Conservation (phyloP, 2,888 invertebrate genomes). For the Microchrysa polita region DNA sequence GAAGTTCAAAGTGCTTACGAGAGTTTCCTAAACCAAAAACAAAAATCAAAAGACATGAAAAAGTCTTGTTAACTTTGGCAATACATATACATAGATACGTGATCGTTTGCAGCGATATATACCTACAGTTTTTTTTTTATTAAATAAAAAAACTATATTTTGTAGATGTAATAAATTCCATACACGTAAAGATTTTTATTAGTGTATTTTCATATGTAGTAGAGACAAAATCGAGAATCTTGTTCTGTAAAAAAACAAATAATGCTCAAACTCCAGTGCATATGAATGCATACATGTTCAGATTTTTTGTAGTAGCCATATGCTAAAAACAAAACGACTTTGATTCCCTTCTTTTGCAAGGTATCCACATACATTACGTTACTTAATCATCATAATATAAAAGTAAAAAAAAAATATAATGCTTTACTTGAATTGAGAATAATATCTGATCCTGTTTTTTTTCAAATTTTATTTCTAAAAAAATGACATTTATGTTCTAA, state of each 20-base stretch:
- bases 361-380: not conserved
- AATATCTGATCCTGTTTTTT: not conserved
- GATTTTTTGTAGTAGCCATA: not conserved
- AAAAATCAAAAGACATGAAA: slow-evolving; percentile 58
- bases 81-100: not conserved
- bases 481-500: not conserved
- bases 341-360: slow-evolving; percentile 17
- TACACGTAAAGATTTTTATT: slow-evolving; percentile 39
- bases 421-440: no score
- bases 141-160: slow-evolving; percentile 38
- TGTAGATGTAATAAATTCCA: slow-evolving; percentile 43
- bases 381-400: no score
- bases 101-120: slow-evolving; percentile 11
- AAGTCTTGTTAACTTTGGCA: slow-evolving; percentile 41
- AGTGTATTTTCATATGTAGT: slow-evolving; percentile 39
- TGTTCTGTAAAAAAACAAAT: not conserved
- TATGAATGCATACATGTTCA: slow-evolving; percentile 18
- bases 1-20: slow-evolving; percentile 70
- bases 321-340: slow-evolving; percentile 3
- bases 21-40: slow-evolving; percentile 64
- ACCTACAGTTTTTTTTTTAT: slow-evolving; percentile 30
- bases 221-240: slow-evolving; percentile 10
- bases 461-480: not conserved
- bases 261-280: slow-evolving; percentile 35
- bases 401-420: no score